phyloP scores from a whole-genome alignment of 1,140 invertebrate genomes.

The Acromyrmex echinatior region DNA sequence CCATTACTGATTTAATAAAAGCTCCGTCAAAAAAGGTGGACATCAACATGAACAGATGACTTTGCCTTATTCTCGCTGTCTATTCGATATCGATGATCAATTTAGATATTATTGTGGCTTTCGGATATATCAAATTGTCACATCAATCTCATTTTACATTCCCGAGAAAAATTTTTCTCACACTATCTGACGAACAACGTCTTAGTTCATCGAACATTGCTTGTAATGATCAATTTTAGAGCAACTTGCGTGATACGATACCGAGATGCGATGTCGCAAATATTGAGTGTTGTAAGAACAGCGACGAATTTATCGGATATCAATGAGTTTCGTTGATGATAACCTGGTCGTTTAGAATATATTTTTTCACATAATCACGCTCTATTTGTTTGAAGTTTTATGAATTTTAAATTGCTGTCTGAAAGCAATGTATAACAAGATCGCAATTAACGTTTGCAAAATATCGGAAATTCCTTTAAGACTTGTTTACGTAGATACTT shows the following conservation, averaged over 20 bases:
- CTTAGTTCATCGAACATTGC: constrained; percentile 21
- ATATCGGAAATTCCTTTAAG: neutral
- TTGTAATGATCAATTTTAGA: constrained; percentile 32
- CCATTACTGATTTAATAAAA: constrained; percentile 76
- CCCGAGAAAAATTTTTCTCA: neutral
- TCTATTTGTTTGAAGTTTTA: neutral
- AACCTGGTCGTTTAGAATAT: too few relatives aligned
- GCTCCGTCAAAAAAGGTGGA: constrained; percentile 28
- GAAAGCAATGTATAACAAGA: neutral
- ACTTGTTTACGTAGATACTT: neutral
- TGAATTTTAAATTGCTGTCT: neutral
- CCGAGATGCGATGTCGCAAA: neutral
- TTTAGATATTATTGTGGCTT: constrained; percentile 64
- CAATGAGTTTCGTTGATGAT: too few relatives aligned
- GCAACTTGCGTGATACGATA: neutral
- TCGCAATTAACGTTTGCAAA: neutral
- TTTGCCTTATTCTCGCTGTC: constrained; percentile 9
- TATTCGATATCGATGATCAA: constrained; percentile 66
- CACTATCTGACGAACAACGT: neutral
- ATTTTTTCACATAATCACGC: too few relatives aligned
- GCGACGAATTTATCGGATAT: neutral
- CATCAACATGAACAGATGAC: neutral
- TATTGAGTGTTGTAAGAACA: constrained; percentile 4
- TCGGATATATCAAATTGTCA: constrained; percentile 18
- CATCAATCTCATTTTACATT: constrained; percentile 11